Evolutionary conservation across 2,797 vertebrate species (phyloP), one percentile per base, ranked within the genome.

Genomic region (Echeneis naucrates): DNA sequence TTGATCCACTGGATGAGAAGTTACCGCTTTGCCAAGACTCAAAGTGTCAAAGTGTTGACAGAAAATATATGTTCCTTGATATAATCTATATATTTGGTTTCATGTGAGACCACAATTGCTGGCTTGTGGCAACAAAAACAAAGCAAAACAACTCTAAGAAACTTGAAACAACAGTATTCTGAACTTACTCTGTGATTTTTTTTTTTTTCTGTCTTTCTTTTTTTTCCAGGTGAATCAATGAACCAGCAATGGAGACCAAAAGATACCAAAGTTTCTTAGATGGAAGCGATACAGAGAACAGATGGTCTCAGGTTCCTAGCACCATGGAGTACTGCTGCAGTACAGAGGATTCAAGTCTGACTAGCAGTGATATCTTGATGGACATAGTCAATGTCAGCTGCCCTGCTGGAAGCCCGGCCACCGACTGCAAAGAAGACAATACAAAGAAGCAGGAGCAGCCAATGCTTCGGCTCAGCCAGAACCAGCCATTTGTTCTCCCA

Each of bases 231-330:
- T 91, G 76, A 91, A 83, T 93, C 93, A 87, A 93, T 95, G 93
- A 94, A 85, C 88, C 93, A 97, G 96, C 91, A 88, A 99, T 99
- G 97, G 98, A 99, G 94, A 97, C 97, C 93, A 98, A 98, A 96
- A 97, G 96, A 96, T 98, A 97, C 95, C 95, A 95, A 95, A 96
- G 95, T 94, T 97, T 96, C 93, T 94, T 96, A 88, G 96, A 98
- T 94, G 96, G 95, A 88, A 93, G 94, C 87, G 95, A 97, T 78
- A 95, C 96, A 93, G 97, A 97, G 89, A 96, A 94, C 93, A 95
- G 93, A 93, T 99, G 98, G 98, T 92, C 94, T 89, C 97, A 96
- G 92, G 95, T 93, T 90, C 94, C 96, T 85, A 93, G 94, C 82
- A 80, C 94, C 69, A 93, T 94, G 90, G 96, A 98, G 78, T 95